Evolutionary conservation across 1,140 invertebrate genomes (phyloP).

Genomic region (Reticulitermes speratus): DNA sequence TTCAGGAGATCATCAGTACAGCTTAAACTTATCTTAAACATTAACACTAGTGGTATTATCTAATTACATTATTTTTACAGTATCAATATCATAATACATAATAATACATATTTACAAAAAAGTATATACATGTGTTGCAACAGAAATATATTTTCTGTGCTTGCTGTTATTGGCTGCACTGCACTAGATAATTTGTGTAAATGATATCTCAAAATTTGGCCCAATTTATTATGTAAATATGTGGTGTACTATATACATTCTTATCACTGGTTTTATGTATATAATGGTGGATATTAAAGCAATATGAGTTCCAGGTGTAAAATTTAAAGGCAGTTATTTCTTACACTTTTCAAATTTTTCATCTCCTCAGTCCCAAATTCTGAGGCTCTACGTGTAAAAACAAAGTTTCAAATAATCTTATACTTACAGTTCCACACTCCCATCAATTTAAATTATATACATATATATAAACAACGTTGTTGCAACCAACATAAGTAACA

Average conservation of each 20-base stretch:
- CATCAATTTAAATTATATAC: neutral
- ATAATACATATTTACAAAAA: conserved; percentile 18
- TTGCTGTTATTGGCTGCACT: neutral
- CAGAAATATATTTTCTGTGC: conserved; percentile 1
- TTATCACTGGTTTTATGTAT: neutral
- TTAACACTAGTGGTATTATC: conserved; percentile 6
- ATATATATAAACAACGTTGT: neutral
- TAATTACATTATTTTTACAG: neutral
- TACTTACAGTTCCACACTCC: neutral
- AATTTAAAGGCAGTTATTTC: conserved; percentile 13
- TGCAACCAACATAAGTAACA: neutral
- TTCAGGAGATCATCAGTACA: conserved; percentile 8
- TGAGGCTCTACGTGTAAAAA: neutral
- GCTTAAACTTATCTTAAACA: neutral
- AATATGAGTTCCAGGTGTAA: neutral
- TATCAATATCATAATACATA: neutral
- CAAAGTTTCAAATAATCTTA: neutral
- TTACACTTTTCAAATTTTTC: conserved; percentile 4
- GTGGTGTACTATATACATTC: conserved; percentile 1
- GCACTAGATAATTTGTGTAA: conserved; percentile 1
- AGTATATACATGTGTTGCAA: conserved; percentile 17
- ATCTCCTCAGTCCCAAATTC: conserved; percentile 3
- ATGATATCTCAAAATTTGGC: neutral
- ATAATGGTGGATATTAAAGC: neutral
- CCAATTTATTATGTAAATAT: conserved; percentile 10